Conservation (phyloP, 2,888 invertebrate species). For the Gibbula magus region DNA sequence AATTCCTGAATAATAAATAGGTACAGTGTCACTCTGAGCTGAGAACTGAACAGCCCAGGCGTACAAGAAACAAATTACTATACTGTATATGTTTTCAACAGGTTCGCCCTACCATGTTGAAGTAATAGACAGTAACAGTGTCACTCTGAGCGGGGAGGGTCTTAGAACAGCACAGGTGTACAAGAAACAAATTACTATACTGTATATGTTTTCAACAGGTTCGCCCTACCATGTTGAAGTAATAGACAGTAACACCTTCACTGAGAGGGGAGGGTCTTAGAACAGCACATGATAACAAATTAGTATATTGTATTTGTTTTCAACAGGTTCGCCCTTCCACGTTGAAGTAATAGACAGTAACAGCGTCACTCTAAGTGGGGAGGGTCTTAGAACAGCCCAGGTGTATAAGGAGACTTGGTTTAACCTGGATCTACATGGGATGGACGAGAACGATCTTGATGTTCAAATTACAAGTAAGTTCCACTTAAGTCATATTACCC, state of each 20-base stretch:
- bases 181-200: constrained; percentile 62
- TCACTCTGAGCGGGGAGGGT: constrained; percentile 73
- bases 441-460: constrained; percentile 76
- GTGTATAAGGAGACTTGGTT: constrained; percentile 76
- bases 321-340: constrained; percentile 55
- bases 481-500: too few relatives aligned
- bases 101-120: constrained; percentile 58
- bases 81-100: constrained; percentile 31
- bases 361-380: constrained; percentile 67
- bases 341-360: constrained; percentile 61
- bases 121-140: constrained; percentile 57
- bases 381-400: constrained; percentile 75
- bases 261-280: constrained; percentile 75
- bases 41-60: constrained; percentile 76
- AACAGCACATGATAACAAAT: constrained; percentile 73
- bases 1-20: constrained; percentile 63
- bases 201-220: constrained; percentile 40
- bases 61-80: constrained; percentile 74
- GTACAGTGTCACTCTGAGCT: constrained; percentile 58
- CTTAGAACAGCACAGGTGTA: constrained; percentile 77
- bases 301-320: not conserved
- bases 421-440: constrained; percentile 76
- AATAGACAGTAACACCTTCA: constrained; percentile 58
- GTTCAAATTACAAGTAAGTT: constrained; percentile 77
- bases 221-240: constrained; percentile 58